Base-by-base conservation (phyloP, 2,797 vertebrate species). In the Triplophysa yarkandensis region DNA sequence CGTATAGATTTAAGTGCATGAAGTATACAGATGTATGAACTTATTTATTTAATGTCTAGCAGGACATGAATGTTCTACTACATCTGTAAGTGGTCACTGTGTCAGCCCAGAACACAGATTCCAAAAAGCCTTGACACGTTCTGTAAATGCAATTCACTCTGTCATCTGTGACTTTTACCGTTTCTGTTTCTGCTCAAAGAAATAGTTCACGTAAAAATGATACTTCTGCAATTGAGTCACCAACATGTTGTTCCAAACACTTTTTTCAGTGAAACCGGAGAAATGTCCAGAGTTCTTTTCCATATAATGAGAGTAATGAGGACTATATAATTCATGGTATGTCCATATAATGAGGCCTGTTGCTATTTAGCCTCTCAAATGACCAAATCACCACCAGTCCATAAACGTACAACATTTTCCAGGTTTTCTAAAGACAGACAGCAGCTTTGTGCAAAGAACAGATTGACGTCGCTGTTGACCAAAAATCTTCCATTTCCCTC, bases 21-120 rank as follows among this genome's bases (percentile, higher is more conserved):
- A 23, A 23, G 32, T 11, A 2, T 32, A 50, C 71, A 43, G 70
- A 64, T 7, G n/a, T 19, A 19, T 4, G 0, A 1, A 54, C 34
- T 19, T 34, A 21, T 52, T 63, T n/a, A 61, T 71, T 62, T 70
- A 63, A 72, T 43, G 27, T 46, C 62, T 10, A 55, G 50, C 46
- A 39, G 11, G 13, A 17, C 52, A 50, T 50, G 43, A 64, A 36
- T 25, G 28, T 17, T 13, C 34, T 54, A 43, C 54, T 23, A 52
- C 23, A 14, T 52, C 23, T 28, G 54, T 57, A n/a, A 30, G 27
- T 50, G 69, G 30, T 19, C n/a, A 27, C 58, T 62, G 28, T 71
- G 54, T 6, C 41, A 25, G 21, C 19, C 21, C 19, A 23, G 2
- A 21, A 39, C 44, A 28, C 4, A 39, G 32, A 39, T 71, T 62